phyloP scores from a whole-genome alignment of 2,113 vertebrate species.

The Abramis brama region DNA sequence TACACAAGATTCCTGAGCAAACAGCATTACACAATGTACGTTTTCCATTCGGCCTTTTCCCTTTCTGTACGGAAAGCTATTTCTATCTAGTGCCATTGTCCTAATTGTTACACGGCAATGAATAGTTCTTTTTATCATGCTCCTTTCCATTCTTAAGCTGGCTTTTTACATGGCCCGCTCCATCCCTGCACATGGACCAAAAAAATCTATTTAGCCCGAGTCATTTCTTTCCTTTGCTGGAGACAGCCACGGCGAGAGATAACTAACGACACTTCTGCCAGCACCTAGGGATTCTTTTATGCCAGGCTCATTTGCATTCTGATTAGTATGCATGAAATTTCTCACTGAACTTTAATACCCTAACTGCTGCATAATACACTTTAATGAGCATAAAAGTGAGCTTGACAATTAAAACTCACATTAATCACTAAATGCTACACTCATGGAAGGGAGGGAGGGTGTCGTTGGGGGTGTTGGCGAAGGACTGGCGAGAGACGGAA shows the following conservation, averaged over 20 bases:
- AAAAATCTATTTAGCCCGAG: constrained; percentile 65
- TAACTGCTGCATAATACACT: constrained; percentile 83
- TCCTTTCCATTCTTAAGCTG: constrained; percentile 32
- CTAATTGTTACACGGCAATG: constrained; percentile 41
- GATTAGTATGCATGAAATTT: constrained; percentile 90
- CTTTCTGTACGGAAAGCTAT: constrained; percentile 37
- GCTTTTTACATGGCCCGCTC: constrained; percentile 19
- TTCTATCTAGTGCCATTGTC: constrained; percentile 50
- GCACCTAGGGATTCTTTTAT: constrained; percentile 77
- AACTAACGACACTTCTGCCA: constrained; percentile 67
- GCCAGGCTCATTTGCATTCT: constrained; percentile 83
- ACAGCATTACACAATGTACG: constrained; percentile 18
- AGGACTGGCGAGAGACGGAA: constrained; percentile 45
- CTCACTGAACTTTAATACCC: constrained; percentile 86
- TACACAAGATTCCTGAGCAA: constrained; percentile 13
- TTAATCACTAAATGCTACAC: constrained; percentile 83
- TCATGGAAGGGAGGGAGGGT: constrained; percentile 55
- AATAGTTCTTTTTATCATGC: constrained; percentile 40
- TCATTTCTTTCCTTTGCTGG: constrained; percentile 59
- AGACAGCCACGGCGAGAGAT: constrained; percentile 69
- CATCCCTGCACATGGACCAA: constrained; percentile 20
- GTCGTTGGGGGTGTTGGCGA: neutral
- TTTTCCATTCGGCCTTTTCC: constrained; percentile 22
- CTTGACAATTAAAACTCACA: constrained; percentile 85
- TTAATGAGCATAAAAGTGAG: constrained; percentile 85